phyloP scores from a whole-genome alignment of 2,888 invertebrate species.

The Allophyes oxyacanthae region DNA sequence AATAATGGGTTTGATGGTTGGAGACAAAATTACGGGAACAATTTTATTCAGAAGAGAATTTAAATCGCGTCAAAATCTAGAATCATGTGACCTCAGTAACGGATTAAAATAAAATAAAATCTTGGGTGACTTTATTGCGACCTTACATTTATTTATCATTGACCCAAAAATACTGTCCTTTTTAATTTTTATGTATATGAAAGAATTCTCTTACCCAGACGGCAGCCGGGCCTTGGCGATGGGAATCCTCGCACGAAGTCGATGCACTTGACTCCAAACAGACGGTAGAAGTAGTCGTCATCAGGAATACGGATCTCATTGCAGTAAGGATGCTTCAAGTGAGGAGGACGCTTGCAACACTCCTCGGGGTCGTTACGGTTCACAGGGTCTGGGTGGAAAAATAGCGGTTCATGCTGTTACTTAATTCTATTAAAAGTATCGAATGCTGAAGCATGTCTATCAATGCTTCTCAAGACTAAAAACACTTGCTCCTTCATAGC shows the following conservation, averaged over 20 bases:
- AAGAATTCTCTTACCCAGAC: conserved; percentile 90
- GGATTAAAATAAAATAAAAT: conserved; percentile 8
- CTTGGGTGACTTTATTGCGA: background rate
- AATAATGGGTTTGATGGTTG: conserved; percentile 21
- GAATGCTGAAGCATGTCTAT: too few species aligned
- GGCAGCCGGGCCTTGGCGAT: conserved; percentile 95
- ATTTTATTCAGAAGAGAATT: conserved; percentile 21
- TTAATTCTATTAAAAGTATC: too few species aligned
- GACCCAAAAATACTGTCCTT: background rate
- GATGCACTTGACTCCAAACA: conserved; percentile 95
- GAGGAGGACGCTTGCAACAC: conserved; percentile 95
- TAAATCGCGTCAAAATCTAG: conserved; percentile 27
- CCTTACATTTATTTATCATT: conserved; percentile 11
- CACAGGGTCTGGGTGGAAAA: conserved; percentile 91
- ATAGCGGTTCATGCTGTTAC: background rate
- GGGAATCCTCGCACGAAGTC: conserved; percentile 97
- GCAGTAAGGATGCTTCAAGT: conserved; percentile 96
- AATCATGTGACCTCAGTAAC: conserved; percentile 19
- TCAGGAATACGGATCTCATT: conserved; percentile 96
- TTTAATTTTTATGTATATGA: background rate
- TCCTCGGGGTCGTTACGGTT: conserved; percentile 97
- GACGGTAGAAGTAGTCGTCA: conserved; percentile 96
- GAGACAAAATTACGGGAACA: conserved; percentile 18
- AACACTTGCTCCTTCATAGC: too few species aligned
- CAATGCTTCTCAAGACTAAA: too few species aligned